phyloP scores from a whole-genome alignment of 2,888 invertebrate species.

The Deilephila elpenor region DNA sequence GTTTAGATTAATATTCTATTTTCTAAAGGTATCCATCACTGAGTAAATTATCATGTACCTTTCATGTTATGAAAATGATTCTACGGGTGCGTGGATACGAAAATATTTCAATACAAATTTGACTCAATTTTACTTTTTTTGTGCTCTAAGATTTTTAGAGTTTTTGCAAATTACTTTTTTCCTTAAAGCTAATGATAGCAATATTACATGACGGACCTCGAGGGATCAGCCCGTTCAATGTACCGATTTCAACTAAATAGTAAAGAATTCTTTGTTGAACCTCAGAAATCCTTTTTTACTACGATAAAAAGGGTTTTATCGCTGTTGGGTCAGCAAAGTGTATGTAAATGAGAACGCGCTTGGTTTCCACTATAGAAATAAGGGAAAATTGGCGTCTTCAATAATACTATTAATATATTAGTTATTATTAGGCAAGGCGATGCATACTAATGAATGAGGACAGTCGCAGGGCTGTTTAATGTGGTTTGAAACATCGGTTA shows the following conservation, averaged over 20 bases:
- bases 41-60: not conserved
- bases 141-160: not conserved
- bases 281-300: conserved; percentile 72
- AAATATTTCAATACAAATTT: not conserved
- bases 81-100: not conserved
- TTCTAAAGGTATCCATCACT: not conserved
- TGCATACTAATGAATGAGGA: not conserved
- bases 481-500: not conserved
- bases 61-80: not conserved
- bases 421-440: conserved; percentile 15
- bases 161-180: conserved; percentile 20
- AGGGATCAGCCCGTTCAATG: conserved; percentile 44
- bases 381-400: conserved; percentile 66
- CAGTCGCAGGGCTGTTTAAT: not conserved
- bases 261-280: conserved; percentile 65
- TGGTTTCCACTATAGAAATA: conserved; percentile 68
- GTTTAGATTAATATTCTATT: not conserved
- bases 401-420: conserved; percentile 56
- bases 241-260: conserved; percentile 63
- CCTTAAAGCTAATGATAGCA: conserved; percentile 42
- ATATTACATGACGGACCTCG: conserved; percentile 49
- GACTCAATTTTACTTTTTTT: not conserved
- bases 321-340: conserved; percentile 80
- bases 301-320: conserved; percentile 79
- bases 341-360: conserved; percentile 76